Evolutionary conservation across 1,140 invertebrate species (phyloP).

Genomic region (Zelostemma sp.): DNA sequence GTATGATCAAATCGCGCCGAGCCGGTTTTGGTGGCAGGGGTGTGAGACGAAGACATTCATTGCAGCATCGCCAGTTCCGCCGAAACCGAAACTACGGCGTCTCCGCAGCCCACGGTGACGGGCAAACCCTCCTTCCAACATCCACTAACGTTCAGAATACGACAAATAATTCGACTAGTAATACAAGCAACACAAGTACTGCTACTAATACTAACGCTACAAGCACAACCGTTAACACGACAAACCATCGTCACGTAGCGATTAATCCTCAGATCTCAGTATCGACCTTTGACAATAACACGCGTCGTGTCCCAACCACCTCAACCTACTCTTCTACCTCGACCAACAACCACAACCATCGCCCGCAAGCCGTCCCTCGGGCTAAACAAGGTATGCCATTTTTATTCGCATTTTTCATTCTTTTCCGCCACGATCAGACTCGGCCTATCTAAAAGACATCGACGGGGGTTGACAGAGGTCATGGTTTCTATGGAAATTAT

Average conservation of each 20-base stretch:
- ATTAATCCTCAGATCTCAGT: constrained; percentile 54
- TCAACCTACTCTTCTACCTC: constrained; percentile 57
- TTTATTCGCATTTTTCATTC: constrained; percentile 31
- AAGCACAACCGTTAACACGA: constrained; percentile 22
- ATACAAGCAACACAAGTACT: constrained; percentile 13
- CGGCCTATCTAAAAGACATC: too few species aligned
- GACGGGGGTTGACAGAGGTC: too few species aligned
- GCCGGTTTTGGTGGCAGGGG: constrained; percentile 50
- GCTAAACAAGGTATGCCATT: constrained; percentile 55
- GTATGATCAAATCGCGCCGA: constrained; percentile 56
- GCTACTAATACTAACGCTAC: constrained; percentile 26
- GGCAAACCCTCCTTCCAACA: constrained; percentile 63
- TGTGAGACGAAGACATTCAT: constrained; percentile 56
- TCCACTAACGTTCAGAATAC: constrained; percentile 55
- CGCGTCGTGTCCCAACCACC: constrained; percentile 54
- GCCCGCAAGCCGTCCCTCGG: constrained; percentile 54
- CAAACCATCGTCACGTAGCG: constrained; percentile 54
- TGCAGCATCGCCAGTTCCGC: constrained; percentile 63
- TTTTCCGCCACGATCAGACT: too few species aligned
- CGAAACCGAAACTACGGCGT: constrained; percentile 63
- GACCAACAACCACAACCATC: constrained; percentile 57
- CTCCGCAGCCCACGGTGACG: constrained; percentile 60
- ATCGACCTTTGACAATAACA: constrained; percentile 57
- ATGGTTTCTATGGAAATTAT: too few species aligned
- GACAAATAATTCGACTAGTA: constrained; percentile 31